Evolutionary conservation across 1,140 invertebrate genomes (phyloP), one percentile per base, ranked within the genome.

Genomic region (Carcinoscorpius rotundicauda): DNA sequence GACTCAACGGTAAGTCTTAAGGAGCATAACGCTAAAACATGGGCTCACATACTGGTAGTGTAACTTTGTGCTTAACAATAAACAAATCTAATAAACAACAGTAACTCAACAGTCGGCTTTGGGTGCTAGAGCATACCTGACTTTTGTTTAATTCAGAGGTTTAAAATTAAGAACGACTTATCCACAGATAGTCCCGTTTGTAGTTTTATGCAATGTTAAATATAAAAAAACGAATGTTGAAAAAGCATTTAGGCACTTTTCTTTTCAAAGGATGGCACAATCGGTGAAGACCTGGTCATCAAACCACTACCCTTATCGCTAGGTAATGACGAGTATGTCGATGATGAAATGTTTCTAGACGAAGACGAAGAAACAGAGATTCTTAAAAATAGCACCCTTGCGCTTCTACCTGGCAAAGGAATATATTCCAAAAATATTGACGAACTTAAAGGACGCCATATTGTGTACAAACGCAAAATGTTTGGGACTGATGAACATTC

Each of bases 261-360:
- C 29, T 65, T 66, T 70, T 78, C 76, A 64, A 77, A 93, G 91
- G 89, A 94, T 79, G 91, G 91, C 68, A 91, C 89, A 66, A 91
- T 95, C 68, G 91, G 91, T 64, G 83, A 88, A 73, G 87, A 92
- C 72, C 76, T 93, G 71, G 86, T 93, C 63, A 91, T 94, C 72
- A 84, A 87, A 73, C 89, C 92, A 64, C 79, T 93, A 63, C 85
- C 65, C 80, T 82, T 58, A 4, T 53, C 11, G 49, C 65, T 71
- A n/a, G 52, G 64, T n/a, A 68, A 71, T 8, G 65, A 69, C 78
- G 81, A 55, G 79, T 79, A 70, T 11, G 82, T 83, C 66, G 87
- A 89, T 72, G 86, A 91, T 72, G 87, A 89, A 77, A 82, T 87
- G 81, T 85, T 85, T 77, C 75, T 85, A 72, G 82, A 86, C 74